phyloP scores from a whole-genome alignment of 1,140 invertebrate species.

The Philaenus spumarius region DNA sequence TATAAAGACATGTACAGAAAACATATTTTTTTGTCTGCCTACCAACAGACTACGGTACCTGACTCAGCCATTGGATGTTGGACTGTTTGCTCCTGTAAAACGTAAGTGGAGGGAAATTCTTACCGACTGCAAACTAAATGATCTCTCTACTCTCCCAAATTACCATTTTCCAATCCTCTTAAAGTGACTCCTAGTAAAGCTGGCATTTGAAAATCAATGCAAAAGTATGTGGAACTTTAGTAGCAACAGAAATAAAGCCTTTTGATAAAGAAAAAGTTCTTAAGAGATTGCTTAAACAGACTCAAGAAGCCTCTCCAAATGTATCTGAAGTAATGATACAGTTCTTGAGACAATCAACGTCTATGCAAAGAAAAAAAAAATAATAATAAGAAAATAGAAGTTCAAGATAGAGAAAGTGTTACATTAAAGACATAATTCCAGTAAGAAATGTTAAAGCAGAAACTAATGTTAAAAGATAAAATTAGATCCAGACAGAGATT shows the following conservation, averaged over 20 bases:
- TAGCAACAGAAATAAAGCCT: background rate
- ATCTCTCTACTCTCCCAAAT: conserved; percentile 9
- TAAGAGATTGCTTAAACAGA: background rate
- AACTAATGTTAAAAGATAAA: background rate
- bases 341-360: background rate
- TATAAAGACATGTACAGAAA: conserved; percentile 32
- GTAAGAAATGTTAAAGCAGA: background rate
- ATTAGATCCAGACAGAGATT: too few relatives aligned
- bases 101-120: conserved; percentile 37
- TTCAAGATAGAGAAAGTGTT: background rate
- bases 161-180: conserved; percentile 1
- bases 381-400: too few relatives aligned
- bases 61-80: conserved; percentile 41
- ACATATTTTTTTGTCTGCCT: conserved; percentile 40
- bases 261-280: background rate
- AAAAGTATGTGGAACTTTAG: background rate
- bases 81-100: conserved; percentile 38
- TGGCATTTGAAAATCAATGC: background rate
- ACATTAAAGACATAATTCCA: background rate
- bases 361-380: background rate
- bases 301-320: background rate
- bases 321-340: background rate
- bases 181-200: background rate
- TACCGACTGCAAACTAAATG: conserved; percentile 28
- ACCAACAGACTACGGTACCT: conserved; percentile 39